Evolutionary conservation across 2,888 invertebrate genomes (phyloP).

Genomic region (Drosophila bunnanda): DNA sequence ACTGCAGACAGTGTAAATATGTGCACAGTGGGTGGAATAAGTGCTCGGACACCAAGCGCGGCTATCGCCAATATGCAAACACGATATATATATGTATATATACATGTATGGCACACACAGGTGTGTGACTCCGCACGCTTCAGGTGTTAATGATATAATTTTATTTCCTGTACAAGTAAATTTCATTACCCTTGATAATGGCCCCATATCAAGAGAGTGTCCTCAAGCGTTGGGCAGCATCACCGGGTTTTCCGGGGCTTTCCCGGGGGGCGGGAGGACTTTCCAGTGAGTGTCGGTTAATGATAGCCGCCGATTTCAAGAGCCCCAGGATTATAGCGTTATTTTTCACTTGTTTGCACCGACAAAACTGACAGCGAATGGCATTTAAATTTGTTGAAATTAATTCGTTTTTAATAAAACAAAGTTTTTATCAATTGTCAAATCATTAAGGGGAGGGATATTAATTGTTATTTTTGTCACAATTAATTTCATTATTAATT

Average conservation of each 20-base stretch:
- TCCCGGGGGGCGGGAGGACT: background rate
- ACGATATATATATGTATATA: background rate
- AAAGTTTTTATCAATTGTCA: background rate
- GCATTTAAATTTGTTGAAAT: constrained; percentile 18
- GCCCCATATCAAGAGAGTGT: constrained; percentile 34
- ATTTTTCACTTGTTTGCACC: constrained; percentile 9
- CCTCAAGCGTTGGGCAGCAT: constrained; percentile 28
- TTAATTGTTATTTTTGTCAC: background rate
- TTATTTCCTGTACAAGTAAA: constrained; percentile 76
- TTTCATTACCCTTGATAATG: constrained; percentile 80
- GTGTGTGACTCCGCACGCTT: constrained; percentile 63
- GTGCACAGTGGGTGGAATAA: constrained; percentile 42
- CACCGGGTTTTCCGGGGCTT: background rate
- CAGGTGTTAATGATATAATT: constrained; percentile 81
- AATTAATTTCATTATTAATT: background rate
- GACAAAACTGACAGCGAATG: constrained; percentile 19
- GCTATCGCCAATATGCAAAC: constrained; percentile 22
- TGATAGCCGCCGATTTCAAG: constrained; percentile 58
- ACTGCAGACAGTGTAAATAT: constrained; percentile 60
- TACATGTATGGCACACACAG: background rate
- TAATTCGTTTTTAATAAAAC: constrained; percentile 11
- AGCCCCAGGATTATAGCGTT: constrained; percentile 38
- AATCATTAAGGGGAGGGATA: background rate
- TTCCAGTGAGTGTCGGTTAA: constrained; percentile 52
- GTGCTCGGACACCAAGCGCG: constrained; percentile 23